Evolutionary conservation across 2,113 vertebrate species (phyloP).

Genomic region (Lepus timidus): DNA sequence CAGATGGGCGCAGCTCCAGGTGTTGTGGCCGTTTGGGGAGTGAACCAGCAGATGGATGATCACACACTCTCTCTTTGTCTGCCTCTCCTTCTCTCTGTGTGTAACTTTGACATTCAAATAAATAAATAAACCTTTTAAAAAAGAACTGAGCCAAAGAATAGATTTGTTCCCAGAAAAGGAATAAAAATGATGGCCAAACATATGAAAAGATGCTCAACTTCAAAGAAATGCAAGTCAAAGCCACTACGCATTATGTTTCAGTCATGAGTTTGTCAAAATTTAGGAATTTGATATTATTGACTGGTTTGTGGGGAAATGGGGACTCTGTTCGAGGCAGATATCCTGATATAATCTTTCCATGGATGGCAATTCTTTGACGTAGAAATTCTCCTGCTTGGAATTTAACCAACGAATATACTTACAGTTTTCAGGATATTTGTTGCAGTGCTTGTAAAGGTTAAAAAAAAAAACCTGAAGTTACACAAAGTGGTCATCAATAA

Average conservation of each 20-base stretch:
- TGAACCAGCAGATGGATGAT: too few species aligned
- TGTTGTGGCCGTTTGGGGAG: too few species aligned
- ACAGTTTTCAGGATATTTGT: slow-evolving; percentile 40
- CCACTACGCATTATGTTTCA: slow-evolving; percentile 28
- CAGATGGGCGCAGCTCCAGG: too few species aligned
- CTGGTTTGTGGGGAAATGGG: slow-evolving; percentile 24
- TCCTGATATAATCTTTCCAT: neutral
- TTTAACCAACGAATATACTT: slow-evolving; percentile 19
- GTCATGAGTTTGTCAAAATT: slow-evolving; percentile 36
- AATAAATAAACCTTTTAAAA: too few species aligned
- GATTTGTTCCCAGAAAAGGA: slow-evolving; percentile 52
- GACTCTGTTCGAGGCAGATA: slow-evolving; percentile 14
- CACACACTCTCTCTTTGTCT: too few species aligned
- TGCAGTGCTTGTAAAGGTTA: slow-evolving; percentile 24
- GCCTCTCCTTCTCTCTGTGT: too few species aligned
- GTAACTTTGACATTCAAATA: too few species aligned
- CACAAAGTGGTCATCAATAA: neutral
- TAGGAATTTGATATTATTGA: slow-evolving; percentile 56
- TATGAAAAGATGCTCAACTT: slow-evolving; percentile 37
- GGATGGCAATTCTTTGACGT: neutral
- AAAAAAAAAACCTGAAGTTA: neutral
- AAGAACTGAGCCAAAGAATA: slow-evolving; percentile 10
- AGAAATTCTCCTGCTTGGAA: slow-evolving; percentile 18
- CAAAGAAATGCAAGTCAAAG: slow-evolving; percentile 60
- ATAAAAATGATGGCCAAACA: neutral